These are phyloP conservation scores for Poeciliopsis prolifica DNA, from an alignment of 2,113 vertebrate species.

Conservation along the genomic window DNA sequence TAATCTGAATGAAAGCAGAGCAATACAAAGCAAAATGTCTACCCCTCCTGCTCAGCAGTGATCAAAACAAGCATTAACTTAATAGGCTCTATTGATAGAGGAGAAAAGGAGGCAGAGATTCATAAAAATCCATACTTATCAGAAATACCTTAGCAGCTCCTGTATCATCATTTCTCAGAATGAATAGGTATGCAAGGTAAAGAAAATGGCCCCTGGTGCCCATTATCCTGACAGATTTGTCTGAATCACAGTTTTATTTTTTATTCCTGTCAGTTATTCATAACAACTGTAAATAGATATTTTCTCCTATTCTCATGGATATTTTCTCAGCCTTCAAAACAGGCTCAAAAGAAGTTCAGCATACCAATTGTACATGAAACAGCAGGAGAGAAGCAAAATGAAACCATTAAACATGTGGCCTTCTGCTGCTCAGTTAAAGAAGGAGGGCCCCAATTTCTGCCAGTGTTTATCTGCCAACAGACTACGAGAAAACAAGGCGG, in stretches of 20 bases:
- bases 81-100: slow-evolving; percentile 55
- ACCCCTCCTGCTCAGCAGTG: not conserved
- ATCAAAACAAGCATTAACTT: too few species aligned
- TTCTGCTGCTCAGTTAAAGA: slow-evolving; percentile 21
- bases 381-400: slow-evolving; percentile 29
- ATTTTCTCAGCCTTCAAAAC: not conserved
- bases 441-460: slow-evolving; percentile 16
- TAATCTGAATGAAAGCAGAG: not conserved
- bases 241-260: slow-evolving; percentile 20
- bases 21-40: not conserved
- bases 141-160: slow-evolving; percentile 52
- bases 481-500: slow-evolving; percentile 5
- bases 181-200: slow-evolving; percentile 4
- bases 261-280: not conserved
- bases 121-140: slow-evolving; percentile 66
- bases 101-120: slow-evolving; percentile 45
- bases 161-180: slow-evolving; percentile 48
- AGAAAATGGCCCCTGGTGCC: slow-evolving; percentile 19
- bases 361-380: slow-evolving; percentile 19
- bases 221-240: slow-evolving; percentile 30
- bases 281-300: not conserved
- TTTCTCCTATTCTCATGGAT: not conserved
- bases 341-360: slow-evolving; percentile 33
- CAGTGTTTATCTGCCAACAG: slow-evolving; percentile 29
- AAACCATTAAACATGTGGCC: slow-evolving; percentile 58